Base-by-base conservation (phyloP, 1,140 invertebrate genomes). In the Arion vulgaris region DNA sequence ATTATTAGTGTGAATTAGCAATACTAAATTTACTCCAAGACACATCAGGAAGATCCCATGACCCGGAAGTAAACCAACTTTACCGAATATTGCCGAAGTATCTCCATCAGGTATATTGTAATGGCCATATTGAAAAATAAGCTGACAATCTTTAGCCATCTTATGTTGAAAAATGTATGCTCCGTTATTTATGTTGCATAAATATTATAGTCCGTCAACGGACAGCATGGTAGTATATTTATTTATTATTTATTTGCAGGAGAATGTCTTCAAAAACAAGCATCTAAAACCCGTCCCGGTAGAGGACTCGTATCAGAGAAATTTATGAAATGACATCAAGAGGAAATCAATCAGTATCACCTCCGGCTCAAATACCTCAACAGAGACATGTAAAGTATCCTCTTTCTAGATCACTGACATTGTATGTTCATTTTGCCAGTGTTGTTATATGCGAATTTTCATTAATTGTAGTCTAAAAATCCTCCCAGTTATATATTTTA, bases 321-420 rank as follows among this genome's bases (percentile, higher is more conserved):
- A 81, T 81, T 53, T 38, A 81, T 81, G 80, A 81, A 81, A 81
- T 81, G 80, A 73, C 68, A 73, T 51, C 80, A 81, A 81, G 80
- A 81, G 80, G 80, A 73, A 68, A 81, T 49, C 51, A 69, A 74
- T 81, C 80, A 36, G 72, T 81, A 81, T 81, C 80, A 74, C 80
- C 80, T 45, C 71, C 80, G 80, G 80, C 28, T 73, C 69, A 73
- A 49, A 74, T 74, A 73, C 28, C 68, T 57, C 80, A 81, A 26
- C 80, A 49, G 49, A 51, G 71, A 74, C 68, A 74, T n/a, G 69
- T 32, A 39, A 73, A 34, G 80, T 81, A 81, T 81, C 80, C 80
- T 81, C 71, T 81, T 28, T 80, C n/a, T 13, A 2, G 41, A 26
- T 75, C 17, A 17, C 68, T 15, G 32, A 71, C 13, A n/a, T 1